phyloP scores from a whole-genome alignment of 2,888 invertebrate species.

The Diaperis boleti region DNA sequence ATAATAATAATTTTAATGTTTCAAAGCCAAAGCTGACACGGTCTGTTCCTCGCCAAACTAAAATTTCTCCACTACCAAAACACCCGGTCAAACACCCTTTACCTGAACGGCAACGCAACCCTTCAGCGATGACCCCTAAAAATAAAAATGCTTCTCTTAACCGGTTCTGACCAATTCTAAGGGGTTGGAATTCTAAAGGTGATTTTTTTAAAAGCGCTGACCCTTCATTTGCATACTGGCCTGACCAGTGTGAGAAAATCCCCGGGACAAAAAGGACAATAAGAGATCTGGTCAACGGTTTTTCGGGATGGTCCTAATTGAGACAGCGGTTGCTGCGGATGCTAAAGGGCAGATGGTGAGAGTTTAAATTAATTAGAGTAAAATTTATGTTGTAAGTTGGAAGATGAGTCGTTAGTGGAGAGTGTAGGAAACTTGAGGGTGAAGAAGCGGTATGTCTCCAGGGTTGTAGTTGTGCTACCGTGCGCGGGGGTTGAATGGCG shows the following conservation, averaged over 20 bases:
- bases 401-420: too few relatives aligned
- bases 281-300: slow-evolving; percentile 24
- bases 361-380: background rate
- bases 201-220: slow-evolving; percentile 59
- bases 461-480: slow-evolving; percentile 12
- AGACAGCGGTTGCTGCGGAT: slow-evolving; percentile 11
- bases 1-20: too few relatives aligned
- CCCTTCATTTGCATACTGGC: slow-evolving; percentile 63
- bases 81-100: slow-evolving; percentile 24
- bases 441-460: background rate
- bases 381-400: background rate
- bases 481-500: background rate
- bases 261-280: slow-evolving; percentile 27
- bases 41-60: too few relatives aligned
- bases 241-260: slow-evolving; percentile 60
- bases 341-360: slow-evolving; percentile 11
- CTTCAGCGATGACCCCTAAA: slow-evolving; percentile 55
- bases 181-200: slow-evolving; percentile 33
- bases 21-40: too few relatives aligned
- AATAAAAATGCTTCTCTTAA: slow-evolving; percentile 58
- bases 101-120: slow-evolving; percentile 28
- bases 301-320: background rate
- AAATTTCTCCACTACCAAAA: background rate
- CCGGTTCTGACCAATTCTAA: slow-evolving; percentile 58
- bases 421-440: slow-evolving; percentile 5